Conservation (phyloP, 2,888 invertebrate species). For the Drosophila vallismaia region DNA sequence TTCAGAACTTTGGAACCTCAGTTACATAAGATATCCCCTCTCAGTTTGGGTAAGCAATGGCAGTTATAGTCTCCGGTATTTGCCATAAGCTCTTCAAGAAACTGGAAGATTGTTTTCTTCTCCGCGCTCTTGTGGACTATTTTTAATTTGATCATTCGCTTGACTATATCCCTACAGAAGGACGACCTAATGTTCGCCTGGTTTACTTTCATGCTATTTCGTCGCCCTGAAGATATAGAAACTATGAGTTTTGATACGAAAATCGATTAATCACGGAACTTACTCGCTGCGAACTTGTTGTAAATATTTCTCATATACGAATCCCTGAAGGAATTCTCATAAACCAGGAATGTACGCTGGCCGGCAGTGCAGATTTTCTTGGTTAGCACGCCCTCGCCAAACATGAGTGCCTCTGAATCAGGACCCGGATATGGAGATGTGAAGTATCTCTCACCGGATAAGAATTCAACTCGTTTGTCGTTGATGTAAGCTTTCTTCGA, state of each 20-base stretch:
- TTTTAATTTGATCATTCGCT: not conserved
- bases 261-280: not conserved
- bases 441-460: not conserved
- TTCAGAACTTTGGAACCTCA: conserved; percentile 13
- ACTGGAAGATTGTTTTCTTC: not conserved
- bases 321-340: conserved; percentile 6
- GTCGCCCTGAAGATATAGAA: conserved; percentile 2
- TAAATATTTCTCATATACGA: not conserved
- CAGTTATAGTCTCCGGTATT: not conserved
- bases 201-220: not conserved
- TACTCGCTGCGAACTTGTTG: not conserved
- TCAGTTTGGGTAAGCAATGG: not conserved
- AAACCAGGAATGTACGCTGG: conserved; percentile 7
- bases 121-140: not conserved
- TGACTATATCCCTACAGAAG: conserved; percentile 13
- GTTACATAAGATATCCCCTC: not conserved
- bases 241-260: not conserved
- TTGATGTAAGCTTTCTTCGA: not conserved
- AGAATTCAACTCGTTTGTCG: not conserved
- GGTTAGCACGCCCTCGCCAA: not conserved
- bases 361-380: conserved; percentile 4
- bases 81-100: not conserved
- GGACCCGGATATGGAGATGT: conserved; percentile 12
- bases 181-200: not conserved
- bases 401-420: accelerated